Evolutionary conservation across 2,797 vertebrate genomes (phyloP), one percentile per base, ranked within the genome.

Genomic region (Takifugu ocellatus): DNA sequence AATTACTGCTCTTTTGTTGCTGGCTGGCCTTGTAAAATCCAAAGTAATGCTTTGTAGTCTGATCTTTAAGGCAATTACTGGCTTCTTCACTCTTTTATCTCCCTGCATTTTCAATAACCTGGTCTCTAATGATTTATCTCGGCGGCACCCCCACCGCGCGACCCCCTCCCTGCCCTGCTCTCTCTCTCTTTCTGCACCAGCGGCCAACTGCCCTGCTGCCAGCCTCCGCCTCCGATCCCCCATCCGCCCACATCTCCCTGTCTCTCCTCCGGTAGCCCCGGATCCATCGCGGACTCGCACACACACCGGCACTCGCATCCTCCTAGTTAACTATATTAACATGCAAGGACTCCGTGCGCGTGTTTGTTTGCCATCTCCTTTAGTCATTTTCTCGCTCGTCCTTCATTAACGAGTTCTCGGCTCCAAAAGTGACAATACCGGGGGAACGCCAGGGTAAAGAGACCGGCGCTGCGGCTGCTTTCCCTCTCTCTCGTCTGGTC

Each of bases 41-140:
- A 93, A 93, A 95, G 93, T 96, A 96, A 96, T 96, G 95, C 94
- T 96, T 93, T 95, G 94, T 94, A 94, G 93, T 95, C 92, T 94
- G 94, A 97, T 96, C 95, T 94, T 97, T 95, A 94, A 97, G 94
- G 95, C 97, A 98, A 99, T 98, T 99, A 97, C 94, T 93, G 94
- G 89, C 84, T 94, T 92, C 93, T 90, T 91, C 93, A 92, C 82
- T 94, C 94, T 93, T 92, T 93, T 88, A 91, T 94, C 92, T 90
- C 79, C 88, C 87, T 91, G 92, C 74, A 94, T 94, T 92, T 93
- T 89, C 91, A 94, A 95, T 94, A 94, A 94, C 92, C 94, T 92
- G 92, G 88, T 87, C 87, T 90, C 90, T 91, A 92, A 92, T 92
- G 91, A 92, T 92, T 92, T 91, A 92, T 90, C 89, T 89, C 82